Evolutionary conservation across 1,140 invertebrate species (phyloP), one percentile per base, ranked within the genome.

Genomic region (Dolichoris vasculosae): DNA sequence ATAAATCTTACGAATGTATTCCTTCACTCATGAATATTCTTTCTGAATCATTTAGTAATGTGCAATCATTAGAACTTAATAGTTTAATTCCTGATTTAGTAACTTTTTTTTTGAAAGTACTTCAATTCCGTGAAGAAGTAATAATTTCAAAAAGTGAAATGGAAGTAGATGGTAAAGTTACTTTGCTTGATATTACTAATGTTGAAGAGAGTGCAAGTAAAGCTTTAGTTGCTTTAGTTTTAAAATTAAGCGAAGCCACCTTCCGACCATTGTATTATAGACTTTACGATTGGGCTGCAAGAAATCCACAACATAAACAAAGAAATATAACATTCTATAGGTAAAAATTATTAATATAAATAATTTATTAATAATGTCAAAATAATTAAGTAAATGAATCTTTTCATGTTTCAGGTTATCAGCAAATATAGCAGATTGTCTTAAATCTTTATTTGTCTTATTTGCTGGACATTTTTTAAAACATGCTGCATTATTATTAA

Each of bases 261-360:
- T 99, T 99, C 91, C 95, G 96, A 87, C 97, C 97, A 7, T 95
- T 99, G 77, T 98, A 97, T 92, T 96, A 96, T 86, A 97, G 96
- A 92, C 94, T 99, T 4, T 98, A 96, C 90, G 96, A 97, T 88
- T 99, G 98, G 98, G 95, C 96, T 3, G 94, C 96, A 63, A 93
- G 95, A 87, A 94, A 94, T 89, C 91, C 94, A 75, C 94, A 94
- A 23, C 93, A 95, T 35, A 95, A 94, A 86, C 95, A 96, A 69
- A 93, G 97, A 89, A 93, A 95, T 17, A 95, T 97, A 59, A 96
- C 96, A 0, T 97, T 97, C 91, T 97, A 97, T 89, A 96, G 95
- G 95, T 96, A 92, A 88, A 81, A 75, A 40, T 73, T 17, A 51
- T 76, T 63, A 30, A 64, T 55, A 4, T 59, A 64, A 46, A 78